Percentiles rank a stretch among this genome's conserved stretches.
Evolutionary conservation across 2,113 vertebrate species (phyloP).

Genomic region (Mirza zaza): DNA sequence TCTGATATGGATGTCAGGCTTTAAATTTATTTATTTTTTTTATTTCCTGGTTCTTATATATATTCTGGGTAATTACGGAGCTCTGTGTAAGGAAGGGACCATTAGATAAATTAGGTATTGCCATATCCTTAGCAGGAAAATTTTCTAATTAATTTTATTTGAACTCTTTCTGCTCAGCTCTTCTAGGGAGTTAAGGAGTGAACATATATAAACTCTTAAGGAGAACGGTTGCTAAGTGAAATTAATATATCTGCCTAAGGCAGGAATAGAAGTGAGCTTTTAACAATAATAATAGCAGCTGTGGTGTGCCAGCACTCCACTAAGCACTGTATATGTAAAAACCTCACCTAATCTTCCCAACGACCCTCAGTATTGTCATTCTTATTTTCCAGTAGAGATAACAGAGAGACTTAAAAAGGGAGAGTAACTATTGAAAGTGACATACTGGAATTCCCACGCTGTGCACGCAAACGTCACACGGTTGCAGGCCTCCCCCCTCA

Average conservation of each 20-base stretch:
- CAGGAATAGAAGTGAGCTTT: neutral
- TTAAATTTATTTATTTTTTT: neutral
- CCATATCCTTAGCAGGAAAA: neutral
- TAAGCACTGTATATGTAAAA: accelerated
- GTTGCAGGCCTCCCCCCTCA: neutral
- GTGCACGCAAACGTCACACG: neutral
- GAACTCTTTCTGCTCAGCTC: neutral
- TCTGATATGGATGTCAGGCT: neutral
- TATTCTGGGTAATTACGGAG: neutral
- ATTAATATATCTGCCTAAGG: neutral
- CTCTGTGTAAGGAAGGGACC: neutral
- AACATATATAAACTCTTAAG: neutral
- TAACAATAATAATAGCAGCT: neutral
- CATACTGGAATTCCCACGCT: neutral
- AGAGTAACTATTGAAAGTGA: neutral
- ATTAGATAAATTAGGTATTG: neutral
- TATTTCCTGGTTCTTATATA: neutral
- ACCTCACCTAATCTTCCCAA: neutral
- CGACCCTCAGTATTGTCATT: neutral
- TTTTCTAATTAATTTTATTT: conserved; percentile 33
- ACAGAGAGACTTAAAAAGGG: neutral
- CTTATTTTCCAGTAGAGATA: neutral
- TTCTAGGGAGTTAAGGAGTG: neutral
- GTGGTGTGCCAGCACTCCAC: neutral
- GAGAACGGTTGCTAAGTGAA: neutral